Conservation (phyloP, 2,888 invertebrate genomes). For the Onthophagus sagittarius region DNA sequence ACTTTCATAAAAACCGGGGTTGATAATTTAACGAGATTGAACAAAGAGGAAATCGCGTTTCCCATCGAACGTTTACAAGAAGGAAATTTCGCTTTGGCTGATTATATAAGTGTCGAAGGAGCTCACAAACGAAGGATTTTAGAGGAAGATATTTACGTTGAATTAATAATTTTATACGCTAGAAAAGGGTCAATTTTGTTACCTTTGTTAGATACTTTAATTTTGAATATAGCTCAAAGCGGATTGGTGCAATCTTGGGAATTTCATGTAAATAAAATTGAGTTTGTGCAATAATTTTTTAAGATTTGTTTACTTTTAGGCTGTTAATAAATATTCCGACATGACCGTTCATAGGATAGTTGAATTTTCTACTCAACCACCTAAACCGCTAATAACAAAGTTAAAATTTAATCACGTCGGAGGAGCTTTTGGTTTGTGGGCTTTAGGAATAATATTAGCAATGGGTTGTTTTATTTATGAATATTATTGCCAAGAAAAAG, state of each 20-base stretch:
- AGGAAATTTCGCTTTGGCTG: slow-evolving; percentile 48
- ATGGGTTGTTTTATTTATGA: slow-evolving; percentile 6
- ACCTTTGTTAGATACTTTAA: slow-evolving; percentile 18
- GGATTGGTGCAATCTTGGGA: slow-evolving; percentile 22
- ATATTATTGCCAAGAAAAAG: not conserved
- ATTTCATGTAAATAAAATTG: slow-evolving; percentile 8
- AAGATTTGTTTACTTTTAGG: slow-evolving; percentile 10
- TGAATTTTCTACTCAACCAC: slow-evolving; percentile 13
- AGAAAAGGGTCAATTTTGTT: slow-evolving; percentile 23
- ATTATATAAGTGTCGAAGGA: slow-evolving; percentile 17
- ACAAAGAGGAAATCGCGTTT: slow-evolving; percentile 53
- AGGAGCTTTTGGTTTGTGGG: slow-evolving; percentile 22
- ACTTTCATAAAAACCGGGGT: slow-evolving; percentile 29
- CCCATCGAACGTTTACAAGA: slow-evolving; percentile 62
- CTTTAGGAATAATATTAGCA: slow-evolving; percentile 12
- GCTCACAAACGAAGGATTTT: slow-evolving; percentile 16
- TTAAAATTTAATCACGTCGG: slow-evolving; percentile 18
- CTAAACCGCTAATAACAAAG: not conserved
- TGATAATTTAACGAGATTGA: slow-evolving; percentile 28
- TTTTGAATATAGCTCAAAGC: slow-evolving; percentile 17
- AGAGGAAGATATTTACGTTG: slow-evolving; percentile 22
- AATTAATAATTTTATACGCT: slow-evolving; percentile 13
- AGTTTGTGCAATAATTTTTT: not conserved
- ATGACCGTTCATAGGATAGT: slow-evolving; percentile 15
- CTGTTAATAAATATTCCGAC: slow-evolving; percentile 15